Evolutionary conservation across 2,888 invertebrate species (phyloP), one percentile per base, ranked within the genome.

Genomic region (Synergus japonicus): DNA sequence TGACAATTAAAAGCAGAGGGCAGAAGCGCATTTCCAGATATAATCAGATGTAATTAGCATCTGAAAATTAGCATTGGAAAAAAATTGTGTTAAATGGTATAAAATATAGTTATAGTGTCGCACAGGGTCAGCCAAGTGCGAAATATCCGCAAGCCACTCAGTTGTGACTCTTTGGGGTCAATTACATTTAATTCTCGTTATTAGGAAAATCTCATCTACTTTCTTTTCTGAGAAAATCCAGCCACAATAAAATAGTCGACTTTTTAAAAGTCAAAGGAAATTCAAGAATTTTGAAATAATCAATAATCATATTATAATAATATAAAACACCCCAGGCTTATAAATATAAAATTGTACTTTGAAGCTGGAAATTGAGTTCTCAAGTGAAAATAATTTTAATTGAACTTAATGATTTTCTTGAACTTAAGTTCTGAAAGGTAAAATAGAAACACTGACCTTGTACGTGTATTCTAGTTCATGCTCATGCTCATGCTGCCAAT

Each of bases 91-190:
- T 63, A 13, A 63, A 29, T 22, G 29, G 63, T 63, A 63, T 63
- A 13, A 29, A 63, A 5, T 63, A 12, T 12, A 58, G 18, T 3
- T 10, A 58, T 44, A 78, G 43, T 13, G n/a, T 29, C n/a, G 73
- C 73, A 67, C 73, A 78, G 73, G 29, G 73, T 63, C 64, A 78
- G 78, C 49, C 73, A 29, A 15, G 54, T 66, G 44, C 37, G 49
- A 41, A 49, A 54, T 84, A 76, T 66, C 76, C 76, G 79, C 76
- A 46, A 60, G 5, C 22, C 22, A 60, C 60, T 10, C 60, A 60
- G 22, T 60, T 22, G 60, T 12, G 22, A 60, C 60, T 60, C n/a
- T 54, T 22, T 60, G 60, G 22, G 60, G 3, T 60, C 60, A 63
- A 63, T 29, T 63, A 22, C 63, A 63, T 22, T 37, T 37, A 37